Conservation (phyloP, 2,888 invertebrate species). For the Cryptophagus acutangulus region DNA sequence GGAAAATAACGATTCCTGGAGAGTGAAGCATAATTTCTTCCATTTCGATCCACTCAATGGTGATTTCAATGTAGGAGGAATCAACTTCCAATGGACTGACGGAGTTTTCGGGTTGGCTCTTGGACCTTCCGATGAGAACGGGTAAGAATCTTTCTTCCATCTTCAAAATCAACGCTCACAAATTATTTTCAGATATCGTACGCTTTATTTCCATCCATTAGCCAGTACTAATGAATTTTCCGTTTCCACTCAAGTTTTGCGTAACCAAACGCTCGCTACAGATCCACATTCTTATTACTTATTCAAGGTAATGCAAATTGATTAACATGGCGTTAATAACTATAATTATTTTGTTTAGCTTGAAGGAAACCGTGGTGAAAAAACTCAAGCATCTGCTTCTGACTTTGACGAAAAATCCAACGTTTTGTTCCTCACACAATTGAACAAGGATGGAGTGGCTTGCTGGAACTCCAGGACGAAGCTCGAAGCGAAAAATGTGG, state of each 20-base stretch:
- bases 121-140: constrained; percentile 39
- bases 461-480: constrained; percentile 74
- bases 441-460: constrained; percentile 70
- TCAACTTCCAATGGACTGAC: constrained; percentile 83
- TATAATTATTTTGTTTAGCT: constrained; percentile 43
- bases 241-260: constrained; percentile 67
- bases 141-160: too few relatives aligned
- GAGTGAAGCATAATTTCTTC: constrained; percentile 77
- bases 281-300: constrained; percentile 63
- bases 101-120: constrained; percentile 74
- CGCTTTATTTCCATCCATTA: constrained; percentile 77
- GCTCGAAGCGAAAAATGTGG: constrained; percentile 61
- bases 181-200: too few relatives aligned
- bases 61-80: constrained; percentile 69
- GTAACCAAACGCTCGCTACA: constrained; percentile 67
- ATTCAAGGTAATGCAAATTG: constrained; percentile 56
- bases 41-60: constrained; percentile 76
- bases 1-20: constrained; percentile 70
- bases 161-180: too few relatives aligned
- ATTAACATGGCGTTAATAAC: neutral
- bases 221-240: constrained; percentile 76
- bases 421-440: constrained; percentile 72
- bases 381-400: constrained; percentile 70
- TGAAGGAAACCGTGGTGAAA: constrained; percentile 66
- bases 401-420: constrained; percentile 63